These are phyloP conservation scores for Cephus cinctus DNA, from an alignment of 1,140 invertebrate species.

Conservation along the genomic window DNA sequence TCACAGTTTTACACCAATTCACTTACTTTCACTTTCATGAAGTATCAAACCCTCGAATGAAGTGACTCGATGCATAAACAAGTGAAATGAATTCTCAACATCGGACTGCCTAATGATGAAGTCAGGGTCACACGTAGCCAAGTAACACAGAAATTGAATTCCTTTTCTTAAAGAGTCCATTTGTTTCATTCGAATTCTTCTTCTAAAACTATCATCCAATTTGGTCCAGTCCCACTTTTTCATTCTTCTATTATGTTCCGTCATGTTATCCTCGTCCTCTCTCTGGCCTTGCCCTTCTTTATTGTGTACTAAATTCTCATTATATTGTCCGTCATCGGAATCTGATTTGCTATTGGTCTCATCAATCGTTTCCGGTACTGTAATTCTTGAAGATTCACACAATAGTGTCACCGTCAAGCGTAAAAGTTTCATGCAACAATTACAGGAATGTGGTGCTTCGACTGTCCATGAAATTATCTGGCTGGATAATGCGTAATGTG, in stretches of 20 bases:
- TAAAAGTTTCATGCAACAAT: slow-evolving; percentile 40
- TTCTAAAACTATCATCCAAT: slow-evolving; percentile 29
- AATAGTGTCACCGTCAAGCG: slow-evolving; percentile 38
- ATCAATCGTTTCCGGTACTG: slow-evolving; percentile 11
- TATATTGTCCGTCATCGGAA: background rate
- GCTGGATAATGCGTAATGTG: slow-evolving; percentile 28
- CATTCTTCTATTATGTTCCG: slow-evolving; percentile 11
- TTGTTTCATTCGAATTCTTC: slow-evolving; percentile 28
- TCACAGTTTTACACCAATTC: background rate
- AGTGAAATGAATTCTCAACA: slow-evolving; percentile 38
- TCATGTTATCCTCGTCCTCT: background rate
- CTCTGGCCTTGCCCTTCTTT: background rate
- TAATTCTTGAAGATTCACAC: slow-evolving; percentile 32
- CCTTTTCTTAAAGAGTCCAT: slow-evolving; percentile 36
- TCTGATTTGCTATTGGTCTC: background rate
- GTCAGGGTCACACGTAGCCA: slow-evolving; percentile 39
- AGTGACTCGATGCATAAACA: slow-evolving; percentile 37
- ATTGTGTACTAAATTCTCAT: background rate
- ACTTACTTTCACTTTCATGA: slow-evolving; percentile 42
- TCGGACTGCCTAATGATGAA: slow-evolving; percentile 36
- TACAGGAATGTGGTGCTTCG: slow-evolving; percentile 28
- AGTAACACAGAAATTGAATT: slow-evolving; percentile 40
- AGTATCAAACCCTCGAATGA: slow-evolving; percentile 32
- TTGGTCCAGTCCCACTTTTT: slow-evolving; percentile 16
- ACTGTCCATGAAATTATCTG: slow-evolving; percentile 28